Evolutionary conservation across 2,797 vertebrate genomes (phyloP).

Genomic region (Neostethus bicornis): DNA sequence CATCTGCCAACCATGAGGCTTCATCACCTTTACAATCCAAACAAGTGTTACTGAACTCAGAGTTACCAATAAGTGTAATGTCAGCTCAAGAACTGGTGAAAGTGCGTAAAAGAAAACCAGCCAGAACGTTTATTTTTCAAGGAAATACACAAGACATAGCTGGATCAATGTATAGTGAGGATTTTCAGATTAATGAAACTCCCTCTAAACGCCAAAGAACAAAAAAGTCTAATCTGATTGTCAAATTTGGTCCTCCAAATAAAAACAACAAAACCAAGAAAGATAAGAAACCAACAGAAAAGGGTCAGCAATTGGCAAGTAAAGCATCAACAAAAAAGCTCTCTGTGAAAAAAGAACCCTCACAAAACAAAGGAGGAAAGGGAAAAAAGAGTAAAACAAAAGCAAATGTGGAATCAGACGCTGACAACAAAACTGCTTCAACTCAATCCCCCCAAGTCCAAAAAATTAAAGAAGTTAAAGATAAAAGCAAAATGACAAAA

Average conservation of each 20-base stretch:
- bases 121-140: conserved; percentile 64
- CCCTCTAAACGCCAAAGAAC: conserved; percentile 67
- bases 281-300: conserved; percentile 56
- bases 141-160: conserved; percentile 68
- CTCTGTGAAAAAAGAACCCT: conserved; percentile 43
- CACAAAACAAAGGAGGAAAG: conserved; percentile 64
- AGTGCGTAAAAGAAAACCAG: conserved; percentile 74
- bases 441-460: conserved; percentile 19
- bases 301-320: conserved; percentile 39
- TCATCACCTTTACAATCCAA: conserved; percentile 30
- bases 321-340: conserved; percentile 27
- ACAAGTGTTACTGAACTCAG: conserved; percentile 38
- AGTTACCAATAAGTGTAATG: conserved; percentile 62
- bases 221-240: conserved; percentile 73
- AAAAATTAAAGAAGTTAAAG: conserved; percentile 55
- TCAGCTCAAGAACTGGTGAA: conserved; percentile 76
- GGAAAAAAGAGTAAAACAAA: conserved; percentile 60
- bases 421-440: conserved; percentile 36
- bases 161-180: conserved; percentile 50
- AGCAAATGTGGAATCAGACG: conserved; percentile 18
- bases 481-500: conserved; percentile 74
- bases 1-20: conserved; percentile 25
- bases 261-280: conserved; percentile 75
- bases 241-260: conserved; percentile 73
- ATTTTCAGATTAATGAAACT: conserved; percentile 48